Conservation (phyloP, 2,888 invertebrate genomes). For the Chaetoderma sp. region DNA sequence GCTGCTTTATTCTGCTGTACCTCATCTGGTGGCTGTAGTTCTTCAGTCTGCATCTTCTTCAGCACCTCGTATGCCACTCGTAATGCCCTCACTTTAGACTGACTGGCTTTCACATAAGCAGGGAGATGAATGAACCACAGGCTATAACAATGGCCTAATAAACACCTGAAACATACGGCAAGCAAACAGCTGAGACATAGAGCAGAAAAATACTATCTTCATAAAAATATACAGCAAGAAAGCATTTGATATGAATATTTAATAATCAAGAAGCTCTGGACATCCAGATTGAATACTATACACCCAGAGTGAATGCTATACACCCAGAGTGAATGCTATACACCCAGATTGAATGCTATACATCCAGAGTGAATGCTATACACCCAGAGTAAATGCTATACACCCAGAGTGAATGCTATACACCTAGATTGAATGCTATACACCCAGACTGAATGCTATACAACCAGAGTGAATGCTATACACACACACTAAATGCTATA, state of each 20-base stretch:
- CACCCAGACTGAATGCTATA: too few species aligned
- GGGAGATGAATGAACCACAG: slow-evolving; percentile 97
- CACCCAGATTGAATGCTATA: background rate
- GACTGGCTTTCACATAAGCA: slow-evolving; percentile 77
- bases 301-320: background rate
- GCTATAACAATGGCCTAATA: slow-evolving; percentile 74
- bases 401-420: background rate
- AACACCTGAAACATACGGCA: slow-evolving; percentile 50
- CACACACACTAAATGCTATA: too few species aligned
- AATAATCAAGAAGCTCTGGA: too few species aligned
- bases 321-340: background rate
- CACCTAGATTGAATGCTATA: background rate
- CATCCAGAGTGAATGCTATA: background rate
- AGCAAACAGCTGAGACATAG: background rate
- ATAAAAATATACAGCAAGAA: too few species aligned
- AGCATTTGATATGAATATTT: too few species aligned
- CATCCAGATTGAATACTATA: background rate
- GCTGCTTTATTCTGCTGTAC: slow-evolving; percentile 68
- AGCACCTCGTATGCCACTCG: slow-evolving; percentile 88
- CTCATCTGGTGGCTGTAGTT: slow-evolving; percentile 89
- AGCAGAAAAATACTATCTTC: too few species aligned
- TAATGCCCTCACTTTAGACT: slow-evolving; percentile 83
- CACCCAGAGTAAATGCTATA: background rate
- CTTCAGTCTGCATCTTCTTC: slow-evolving; percentile 86
- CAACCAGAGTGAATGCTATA: too few species aligned